Evolutionary conservation across 2,888 invertebrate genomes (phyloP).

Genomic region (Clostera curtula): DNA sequence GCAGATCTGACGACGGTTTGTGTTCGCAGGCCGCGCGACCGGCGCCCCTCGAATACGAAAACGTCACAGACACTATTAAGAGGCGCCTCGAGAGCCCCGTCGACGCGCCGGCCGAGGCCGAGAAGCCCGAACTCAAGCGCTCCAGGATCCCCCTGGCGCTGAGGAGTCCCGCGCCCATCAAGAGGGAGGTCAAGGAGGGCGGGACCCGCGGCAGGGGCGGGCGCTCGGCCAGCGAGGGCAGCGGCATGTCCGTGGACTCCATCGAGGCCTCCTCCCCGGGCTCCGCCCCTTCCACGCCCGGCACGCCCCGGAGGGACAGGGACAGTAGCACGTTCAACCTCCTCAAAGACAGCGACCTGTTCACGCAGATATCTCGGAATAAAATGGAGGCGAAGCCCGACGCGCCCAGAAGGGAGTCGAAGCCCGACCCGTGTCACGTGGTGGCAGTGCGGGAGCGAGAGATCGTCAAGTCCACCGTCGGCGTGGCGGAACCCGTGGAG

Average conservation of each 20-base stretch:
- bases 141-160: conserved; percentile 62
- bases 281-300: conserved; percentile 36
- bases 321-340: conserved; percentile 78
- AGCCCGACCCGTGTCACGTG: conserved; percentile 62
- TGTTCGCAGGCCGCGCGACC: conserved; percentile 58
- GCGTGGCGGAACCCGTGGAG: conserved; percentile 47
- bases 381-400: conserved; percentile 27
- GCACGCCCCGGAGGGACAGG: conserved; percentile 61
- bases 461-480: conserved; percentile 78
- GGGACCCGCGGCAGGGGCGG: conserved; percentile 40
- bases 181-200: conserved; percentile 44
- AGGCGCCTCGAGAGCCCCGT: conserved; percentile 69
- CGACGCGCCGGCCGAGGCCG: conserved; percentile 52
- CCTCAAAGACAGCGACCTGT: conserved; percentile 79
- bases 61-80: conserved; percentile 78
- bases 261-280: conserved; percentile 23
- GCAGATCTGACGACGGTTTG: conserved; percentile 30
- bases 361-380: conserved; percentile 79
- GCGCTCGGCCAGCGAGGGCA: conserved; percentile 18
- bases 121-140: conserved; percentile 51
- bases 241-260: conserved; percentile 33
- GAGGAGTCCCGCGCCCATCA: conserved; percentile 55
- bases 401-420: conserved; percentile 15
- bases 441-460: conserved; percentile 82
- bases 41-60: conserved; percentile 75